Percentiles rank a stretch among this genome's conserved stretches.
These are phyloP conservation scores for Sylvicola cinctus DNA, from an alignment of 2,888 invertebrate species.

Conservation along the genomic window DNA sequence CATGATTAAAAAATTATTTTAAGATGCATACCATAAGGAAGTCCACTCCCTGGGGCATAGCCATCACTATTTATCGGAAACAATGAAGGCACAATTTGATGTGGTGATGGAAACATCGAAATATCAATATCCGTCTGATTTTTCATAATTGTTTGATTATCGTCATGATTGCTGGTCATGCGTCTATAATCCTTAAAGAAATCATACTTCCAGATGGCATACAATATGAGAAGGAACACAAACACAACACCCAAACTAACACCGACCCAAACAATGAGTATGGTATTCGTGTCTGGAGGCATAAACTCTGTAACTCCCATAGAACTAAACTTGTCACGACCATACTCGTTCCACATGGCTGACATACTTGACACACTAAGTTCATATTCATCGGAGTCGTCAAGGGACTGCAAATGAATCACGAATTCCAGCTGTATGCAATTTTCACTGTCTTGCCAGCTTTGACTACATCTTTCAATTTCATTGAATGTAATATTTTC, in stretches of 20 bases:
- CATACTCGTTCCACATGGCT: conserved; percentile 5
- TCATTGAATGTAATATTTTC: conserved; percentile 9
- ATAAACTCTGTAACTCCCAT: conserved; percentile 6
- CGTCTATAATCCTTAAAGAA: conserved; percentile 6
- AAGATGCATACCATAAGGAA: conserved; percentile 15
- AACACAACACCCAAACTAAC: conserved; percentile 8
- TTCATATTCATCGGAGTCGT: too few species aligned
- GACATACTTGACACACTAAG: conserved; percentile 8
- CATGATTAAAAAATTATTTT: too few species aligned
- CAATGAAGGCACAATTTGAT: conserved; percentile 11
- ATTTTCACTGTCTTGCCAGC: conserved; percentile 9
- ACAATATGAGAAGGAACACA: conserved; percentile 8
- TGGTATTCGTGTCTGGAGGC: conserved; percentile 7
- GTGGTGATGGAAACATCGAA: conserved; percentile 12
- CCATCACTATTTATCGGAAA: conserved; percentile 7
- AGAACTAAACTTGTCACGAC: conserved; percentile 6
- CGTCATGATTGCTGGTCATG: conserved; percentile 7
- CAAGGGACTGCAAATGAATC: conserved; percentile 6
- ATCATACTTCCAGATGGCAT: conserved; percentile 5
- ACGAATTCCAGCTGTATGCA: conserved; percentile 10
- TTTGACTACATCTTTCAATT: conserved; percentile 9
- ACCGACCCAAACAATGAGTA: conserved; percentile 10
- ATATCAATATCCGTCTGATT: conserved; percentile 9
- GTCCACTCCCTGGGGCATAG: conserved; percentile 14
- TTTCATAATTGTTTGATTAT: conserved; percentile 7